A percentile compares a stretch with the other conserved stretches of the same genome.
Conservation (phyloP, 2,797 vertebrate genomes). For the Moxostoma hubbsi region DNA sequence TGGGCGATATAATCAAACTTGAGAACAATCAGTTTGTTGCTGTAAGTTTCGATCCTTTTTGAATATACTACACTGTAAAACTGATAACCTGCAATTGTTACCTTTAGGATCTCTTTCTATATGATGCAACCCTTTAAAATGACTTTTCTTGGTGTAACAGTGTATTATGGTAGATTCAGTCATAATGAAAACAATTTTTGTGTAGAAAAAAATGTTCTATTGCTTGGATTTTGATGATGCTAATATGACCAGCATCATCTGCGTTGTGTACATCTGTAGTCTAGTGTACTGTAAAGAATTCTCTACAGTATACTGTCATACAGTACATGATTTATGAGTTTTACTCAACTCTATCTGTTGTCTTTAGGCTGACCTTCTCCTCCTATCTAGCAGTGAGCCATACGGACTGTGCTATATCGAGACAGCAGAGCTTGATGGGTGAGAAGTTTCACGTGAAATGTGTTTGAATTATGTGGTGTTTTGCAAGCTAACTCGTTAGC, state of each 20-base stretch:
- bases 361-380: conserved; percentile 85
- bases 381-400: conserved; percentile 88
- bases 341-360: neutral
- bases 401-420: conserved; percentile 87
- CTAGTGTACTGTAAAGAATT: neutral
- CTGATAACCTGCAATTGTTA: neutral
- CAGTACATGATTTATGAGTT: conserved; percentile 32
- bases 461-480: neutral
- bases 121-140: too few species aligned
- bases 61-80: neutral
- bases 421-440: conserved; percentile 91
- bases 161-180: too few species aligned
- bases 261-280: neutral
- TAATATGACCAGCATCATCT: neutral
- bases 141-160: too few species aligned
- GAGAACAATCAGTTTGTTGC: conserved; percentile 88
- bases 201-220: too few species aligned
- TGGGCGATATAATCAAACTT: conserved; percentile 83
- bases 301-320: conserved; percentile 6
- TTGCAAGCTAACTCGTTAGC: too few species aligned
- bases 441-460: conserved; percentile 60
- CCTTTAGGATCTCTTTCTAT: too few species aligned
- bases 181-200: too few species aligned
- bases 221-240: too few species aligned
- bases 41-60: conserved; percentile 74